Evolutionary conservation across 2,113 vertebrate species (phyloP).

Genomic region (Meles meles): DNA sequence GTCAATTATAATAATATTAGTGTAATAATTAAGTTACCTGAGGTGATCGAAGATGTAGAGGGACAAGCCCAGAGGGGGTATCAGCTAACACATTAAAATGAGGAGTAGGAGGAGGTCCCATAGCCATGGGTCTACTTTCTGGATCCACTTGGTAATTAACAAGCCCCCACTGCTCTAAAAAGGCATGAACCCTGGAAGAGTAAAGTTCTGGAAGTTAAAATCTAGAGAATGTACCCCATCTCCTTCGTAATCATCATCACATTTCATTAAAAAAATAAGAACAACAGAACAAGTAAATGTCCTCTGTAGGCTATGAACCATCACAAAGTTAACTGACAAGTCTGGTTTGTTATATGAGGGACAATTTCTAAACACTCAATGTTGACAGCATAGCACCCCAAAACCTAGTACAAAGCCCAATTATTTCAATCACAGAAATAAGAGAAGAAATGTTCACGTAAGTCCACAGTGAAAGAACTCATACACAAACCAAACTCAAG

Average conservation of each 20-base stretch:
- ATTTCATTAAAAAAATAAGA: neutral
- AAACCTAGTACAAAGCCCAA: neutral
- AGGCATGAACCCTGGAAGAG: constrained; percentile 91
- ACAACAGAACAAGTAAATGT: neutral
- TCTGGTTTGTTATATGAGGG: neutral
- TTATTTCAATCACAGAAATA: neutral
- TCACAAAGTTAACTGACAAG: neutral
- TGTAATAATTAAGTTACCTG: constrained; percentile 84
- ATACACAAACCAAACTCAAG: neutral
- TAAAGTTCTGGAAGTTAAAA: constrained; percentile 12
- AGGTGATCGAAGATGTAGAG: constrained; percentile 92
- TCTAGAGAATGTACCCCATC: neutral
- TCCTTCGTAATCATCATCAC: neutral
- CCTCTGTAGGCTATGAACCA: neutral
- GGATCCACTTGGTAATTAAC: constrained; percentile 99
- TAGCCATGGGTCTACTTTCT: constrained; percentile 94
- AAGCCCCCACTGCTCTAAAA: constrained; percentile 98
- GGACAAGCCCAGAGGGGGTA: constrained; percentile 95
- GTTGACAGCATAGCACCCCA: neutral
- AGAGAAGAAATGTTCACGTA: neutral
- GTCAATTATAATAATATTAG: neutral
- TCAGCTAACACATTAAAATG: constrained; percentile 97
- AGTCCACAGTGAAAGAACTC: neutral
- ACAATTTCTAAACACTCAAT: neutral
- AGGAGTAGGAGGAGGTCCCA: constrained; percentile 97